Conservation (phyloP, 2,797 vertebrate genomes). For the Halcyon badia region DNA sequence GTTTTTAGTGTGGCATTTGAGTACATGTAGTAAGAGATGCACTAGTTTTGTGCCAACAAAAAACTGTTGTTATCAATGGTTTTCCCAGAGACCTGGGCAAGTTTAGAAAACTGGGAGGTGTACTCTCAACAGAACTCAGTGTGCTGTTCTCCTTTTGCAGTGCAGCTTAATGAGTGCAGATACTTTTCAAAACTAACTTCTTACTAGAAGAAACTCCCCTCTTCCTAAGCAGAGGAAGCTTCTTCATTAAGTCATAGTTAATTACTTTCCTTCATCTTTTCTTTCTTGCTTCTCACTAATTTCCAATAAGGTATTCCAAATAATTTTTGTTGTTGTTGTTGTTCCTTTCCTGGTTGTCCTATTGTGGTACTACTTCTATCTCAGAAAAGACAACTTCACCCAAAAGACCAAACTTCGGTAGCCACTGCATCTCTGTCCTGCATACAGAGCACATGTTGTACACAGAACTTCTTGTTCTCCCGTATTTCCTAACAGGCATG, state of each 20-base stretch:
- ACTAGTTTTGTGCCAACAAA: not conserved
- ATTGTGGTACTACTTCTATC: not conserved
- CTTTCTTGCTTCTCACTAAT: not conserved
- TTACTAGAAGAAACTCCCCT: not conserved
- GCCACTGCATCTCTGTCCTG: not conserved
- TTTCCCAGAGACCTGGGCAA: not conserved
- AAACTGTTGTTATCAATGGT: not conserved
- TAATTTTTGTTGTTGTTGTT: not conserved
- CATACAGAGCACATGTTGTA: not conserved
- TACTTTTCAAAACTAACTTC: not conserved
- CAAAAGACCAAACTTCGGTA: not conserved
- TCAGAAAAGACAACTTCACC: not conserved
- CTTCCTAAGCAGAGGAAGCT: not conserved
- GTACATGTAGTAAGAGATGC: not conserved
- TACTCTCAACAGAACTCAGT: not conserved
- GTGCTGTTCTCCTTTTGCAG: not conserved
- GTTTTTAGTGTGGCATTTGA: not conserved
- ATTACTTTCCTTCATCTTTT: not conserved
- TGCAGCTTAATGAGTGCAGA: not conserved
- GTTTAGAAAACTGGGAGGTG: not conserved
- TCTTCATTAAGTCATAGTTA: not conserved
- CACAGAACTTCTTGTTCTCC: fast-evolving
- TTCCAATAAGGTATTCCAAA: not conserved
- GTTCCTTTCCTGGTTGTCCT: not conserved
- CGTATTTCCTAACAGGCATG: fast-evolving